Evolutionary conservation across 2,113 vertebrate genomes (phyloP), one percentile per base, ranked within the genome.

Genomic region (Phycodurus eques): DNA sequence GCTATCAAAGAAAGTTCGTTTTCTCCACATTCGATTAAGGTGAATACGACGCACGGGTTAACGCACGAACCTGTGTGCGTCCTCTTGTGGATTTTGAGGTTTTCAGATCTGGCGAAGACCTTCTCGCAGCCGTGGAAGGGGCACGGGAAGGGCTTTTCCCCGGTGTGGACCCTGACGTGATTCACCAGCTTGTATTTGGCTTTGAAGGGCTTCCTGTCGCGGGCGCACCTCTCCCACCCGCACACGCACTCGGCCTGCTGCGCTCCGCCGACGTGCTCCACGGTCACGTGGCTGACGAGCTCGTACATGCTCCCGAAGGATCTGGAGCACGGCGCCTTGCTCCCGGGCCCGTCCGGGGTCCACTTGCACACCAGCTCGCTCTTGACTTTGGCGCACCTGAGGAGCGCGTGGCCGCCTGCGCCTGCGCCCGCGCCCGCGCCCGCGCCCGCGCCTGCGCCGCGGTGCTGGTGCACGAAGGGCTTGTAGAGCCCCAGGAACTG

Each of bases 41-140:
- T 27, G 27, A 27, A 27, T 27, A 27, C 1, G 27, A 27, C 27
- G 27, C 27, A 27, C 3, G 44, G 27, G 43, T 47, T 17, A 44
- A 61, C 68, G 2, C 74, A 92, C 92, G 82, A 59, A 92, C 91
- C 88, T 92, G 92, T 92, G 75, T 92, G 91, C 44, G 87, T 91
- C 90, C 92, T 92, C 84, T 93, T 92, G 87, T 93, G 93, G 78
- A 92, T 93, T 88, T 93, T 93, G 67, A 94, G 82, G 73, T 93
- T 94, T 75, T 94, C 94, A 71, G 91, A 88, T 80, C 91, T 85
- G 65, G 92, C 88, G 83, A 93, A 92, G 79, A 89, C 85, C 89
- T 93, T 91, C 81, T 91, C 80, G 68, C 91, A 92, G 86, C 90
- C 88, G 70, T 89, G 83, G 66, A 91, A 92, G 51, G 90, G 81